Base-by-base conservation (phyloP, 2,797 vertebrate genomes). In the Amphiprion clarkii region DNA sequence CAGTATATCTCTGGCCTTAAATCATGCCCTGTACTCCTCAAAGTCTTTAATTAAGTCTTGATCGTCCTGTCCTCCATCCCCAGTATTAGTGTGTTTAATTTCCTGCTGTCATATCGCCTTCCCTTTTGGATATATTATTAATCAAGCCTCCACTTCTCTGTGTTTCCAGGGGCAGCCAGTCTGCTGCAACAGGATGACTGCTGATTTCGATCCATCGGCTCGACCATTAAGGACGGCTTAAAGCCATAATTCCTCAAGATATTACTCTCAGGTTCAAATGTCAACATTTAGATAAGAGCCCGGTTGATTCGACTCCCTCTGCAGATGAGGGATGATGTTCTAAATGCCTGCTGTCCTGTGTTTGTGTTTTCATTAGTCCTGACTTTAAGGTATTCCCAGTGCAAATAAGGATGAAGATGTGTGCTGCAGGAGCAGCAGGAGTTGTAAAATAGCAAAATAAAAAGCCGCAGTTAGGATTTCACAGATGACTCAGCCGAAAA, bases 1-100 rank as follows among this genome's bases (percentile, higher is more conserved):
- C 61, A 74, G 88, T 88, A 88, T 86, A 91, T 93, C 85, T 83
- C 79, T 94, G 82, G 88, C 82, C 85, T 91, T 90, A 89, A 95
- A 92, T 92, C 87, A 90, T 87, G 87, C 87, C 88, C 89, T 91
- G 71, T 73, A 64, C 89, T 85, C 75, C 83, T 92, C 89, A 85
- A 87, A 93, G 90, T 93, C 91, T 92, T 95, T 95, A 94, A 95
- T 95, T 95, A 94, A 94, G 91, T 90, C 81, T 89, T 92, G 90
- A 91, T 94, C 74, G 75, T 74, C 93, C 87, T 88, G 87, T 93
- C 88, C 83, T 91, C 80, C 70, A 49, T 89, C 80, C 83, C 82
- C 78, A 87, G 87, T 87, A 94, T 94, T 92, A 93, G 91, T 93
- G 88, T 93, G 86, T 93, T 95, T 95, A 93, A 95, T 95, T 95